Evolutionary conservation across 64 coral and sea anemone genomes (phyloP).

Genomic region (Pachyseris speciosa): DNA sequence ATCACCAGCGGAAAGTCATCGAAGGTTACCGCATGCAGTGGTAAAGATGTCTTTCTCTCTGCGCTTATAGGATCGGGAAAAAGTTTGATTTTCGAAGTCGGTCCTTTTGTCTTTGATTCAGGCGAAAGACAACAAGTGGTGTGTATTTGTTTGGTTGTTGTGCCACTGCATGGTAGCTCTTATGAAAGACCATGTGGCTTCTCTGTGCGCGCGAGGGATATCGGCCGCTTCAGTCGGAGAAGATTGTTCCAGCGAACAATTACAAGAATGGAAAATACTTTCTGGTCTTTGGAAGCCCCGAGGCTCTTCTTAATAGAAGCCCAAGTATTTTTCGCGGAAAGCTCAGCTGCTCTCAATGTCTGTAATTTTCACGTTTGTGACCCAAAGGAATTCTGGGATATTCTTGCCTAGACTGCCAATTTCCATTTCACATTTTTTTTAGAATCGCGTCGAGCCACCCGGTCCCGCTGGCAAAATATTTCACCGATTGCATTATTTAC

Average conservation of each 20-base stretch:
- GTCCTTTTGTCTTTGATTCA: conserved; percentile 8
- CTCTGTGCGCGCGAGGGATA: conserved; percentile 2
- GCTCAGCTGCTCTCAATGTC: too few species aligned
- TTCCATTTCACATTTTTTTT: too few species aligned
- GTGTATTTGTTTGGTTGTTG: conserved; percentile 39
- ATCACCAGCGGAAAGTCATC: not conserved
- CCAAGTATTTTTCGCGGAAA: conserved; percentile 12
- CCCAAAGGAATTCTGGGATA: too few species aligned
- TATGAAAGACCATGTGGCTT: conserved; percentile 13
- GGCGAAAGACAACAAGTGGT: conserved; percentile 14
- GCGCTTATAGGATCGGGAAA: not conserved
- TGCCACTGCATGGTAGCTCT: conserved; percentile 44
- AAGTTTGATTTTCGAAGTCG: conserved; percentile 31
- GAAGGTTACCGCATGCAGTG: not conserved
- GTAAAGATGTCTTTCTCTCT: conserved; percentile 12
- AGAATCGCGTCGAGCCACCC: too few species aligned
- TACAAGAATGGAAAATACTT: not conserved
- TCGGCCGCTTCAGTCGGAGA: conserved; percentile 7
- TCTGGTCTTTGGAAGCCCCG: conserved; percentile 29
- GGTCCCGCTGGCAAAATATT: too few species aligned
- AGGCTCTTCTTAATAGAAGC: conserved; percentile 12
- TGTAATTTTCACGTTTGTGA: too few species aligned
- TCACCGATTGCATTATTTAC: too few species aligned
- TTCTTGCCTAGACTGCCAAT: too few species aligned
- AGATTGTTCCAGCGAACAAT: conserved; percentile 28